Base-by-base conservation (phyloP, 2,888 invertebrate species). In the Abrostola triplasia region DNA sequence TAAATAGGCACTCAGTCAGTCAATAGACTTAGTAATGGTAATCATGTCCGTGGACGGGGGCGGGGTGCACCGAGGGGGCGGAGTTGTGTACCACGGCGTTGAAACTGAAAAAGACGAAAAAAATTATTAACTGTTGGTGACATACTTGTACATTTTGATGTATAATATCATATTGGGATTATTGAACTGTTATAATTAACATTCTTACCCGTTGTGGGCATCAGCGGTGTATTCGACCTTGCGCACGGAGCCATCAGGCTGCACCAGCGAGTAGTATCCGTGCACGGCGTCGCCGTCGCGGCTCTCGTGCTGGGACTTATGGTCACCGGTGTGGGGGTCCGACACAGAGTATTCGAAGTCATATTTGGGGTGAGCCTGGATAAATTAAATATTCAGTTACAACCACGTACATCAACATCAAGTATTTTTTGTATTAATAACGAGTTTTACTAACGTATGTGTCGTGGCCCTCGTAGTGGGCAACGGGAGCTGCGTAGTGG, bases 151-250 rank as follows among this genome's bases (percentile, higher is more conserved):
- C 24, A 24, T 24, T 24, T 24, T 24, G 24, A 24, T 2, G 24
- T 24, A 24, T 24, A 24, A 24, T 24, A 24, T 24, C 24, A 24
- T 4, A 4, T 24, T 24, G 24, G 24, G 24, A 24, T 24, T 24
- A 4, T 24, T 4, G 24, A 24, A 24, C 24, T 6, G 9, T 9
- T 41, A 12, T 6, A 41, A 53, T 24, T 53, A 38, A 4, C 5
- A 8, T 6, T 44, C 62, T 56, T 57, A 67, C 67, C 67, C 67
- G 10, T 44, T 51, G 52, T 67, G 63, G 67, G 90, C 92, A 73
- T 94, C 92, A 73, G 94, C 92, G 69, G 90, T 89, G 86, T 95
- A 95, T 70, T 92, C 89, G 62, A 95, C 95, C 64, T 91, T 93
- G 73, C 94, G 91, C 56, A 90, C 85, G 73, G 91, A 90, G 73